Base-by-base conservation (phyloP, 2,797 vertebrate species). In the Apogon talboti region DNA sequence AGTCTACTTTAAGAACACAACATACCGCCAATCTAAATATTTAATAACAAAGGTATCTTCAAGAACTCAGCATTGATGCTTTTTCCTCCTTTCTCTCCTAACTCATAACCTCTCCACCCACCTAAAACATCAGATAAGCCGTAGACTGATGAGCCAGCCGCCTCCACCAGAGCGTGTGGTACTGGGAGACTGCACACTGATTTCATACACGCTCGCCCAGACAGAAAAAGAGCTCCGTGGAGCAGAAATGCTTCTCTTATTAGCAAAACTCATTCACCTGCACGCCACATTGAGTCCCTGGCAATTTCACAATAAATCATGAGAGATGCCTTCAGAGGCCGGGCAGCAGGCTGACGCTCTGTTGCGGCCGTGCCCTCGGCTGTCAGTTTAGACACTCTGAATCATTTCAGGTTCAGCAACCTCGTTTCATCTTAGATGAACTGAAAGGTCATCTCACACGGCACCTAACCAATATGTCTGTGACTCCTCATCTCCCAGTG, bases 201-300 rank as follows among this genome's bases (percentile, higher is more conserved):
- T 91, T 92, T 90, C 88, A 90, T 84, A 85, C 80, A 79, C 79
- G 75, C 86, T 88, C 66, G 77, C 88, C 90, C 90, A 92, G 71
- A 91, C 89, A 90, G 89, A 92, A 92, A 91, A 90, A 89, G 85
- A 89, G 86, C 89, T 90, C 91, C 45, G 79, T 89, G 89, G 89
- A 91, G 91, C 92, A 93, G 88, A 93, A 93, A 91, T 84, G 83
- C 83, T 87, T 74, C 91, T 92, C 90, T 93, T 92, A 94, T 93
- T 92, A 92, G 89, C 86, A 88, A 89, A 92, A 90, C 89, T 91
- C 92, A 91, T 91, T 92, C 92, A 93, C 92, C 91, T 92, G 92
- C 91, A 92, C 72, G 87, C 83, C 88, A 89, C 90, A 91, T 89
- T 91, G 90, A 92, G 88, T 91, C 86, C 76, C 74, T 86, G 85